Base-by-base conservation (phyloP, 1,140 invertebrate genomes). In the Drosophila obscura region DNA sequence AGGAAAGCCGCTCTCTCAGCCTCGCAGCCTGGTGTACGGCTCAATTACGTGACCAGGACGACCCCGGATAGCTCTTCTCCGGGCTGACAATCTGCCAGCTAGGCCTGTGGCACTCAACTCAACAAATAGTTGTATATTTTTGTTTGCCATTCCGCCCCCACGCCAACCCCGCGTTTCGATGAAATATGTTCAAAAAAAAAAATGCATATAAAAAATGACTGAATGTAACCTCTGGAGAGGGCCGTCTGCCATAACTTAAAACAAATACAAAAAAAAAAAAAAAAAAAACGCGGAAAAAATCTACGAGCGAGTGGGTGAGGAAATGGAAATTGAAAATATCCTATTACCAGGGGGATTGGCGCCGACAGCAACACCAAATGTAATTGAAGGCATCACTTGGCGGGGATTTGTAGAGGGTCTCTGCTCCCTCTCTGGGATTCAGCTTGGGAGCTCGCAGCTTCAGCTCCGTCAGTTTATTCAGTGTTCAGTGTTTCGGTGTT, bases 311-410 rank as follows among this genome's bases (percentile, higher is more conserved):
- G 26, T 69, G 59, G 48, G 56, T 57, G 44, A 45, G 73, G 49
- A 72, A 73, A 77, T 80, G 77, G 76, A 85, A 85, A 84, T 84
- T 80, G 77, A 77, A 85, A 85, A 85, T 78, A 85, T 80, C 63
- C 67, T 64, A 77, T 84, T 84, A 84, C 66, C 77, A 60, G 53
- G 80, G 22, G 77, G 82, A 80, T 80, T 85, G 79, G 22, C 44
- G 60, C 62, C 64, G 78, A 80, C 78, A 77, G 66, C 66, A 44
- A 26, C 71, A 46, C 56, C 57, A 50, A 58, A 59, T 67, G 68
- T 80, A 80, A 80, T 80, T 80, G 77, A 80, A 80, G 57, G 77
- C 53, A 55, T 65, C 73, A 58, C 64, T 77, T 77, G 58, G 48
- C 74, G 65, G 52, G 63, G 73, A 69, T 77, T 77, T 11, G 28